Percentiles rank a stretch among this genome's conserved stretches.
These are phyloP conservation scores for Pluvianellus socialis DNA, from an alignment of 2,113 vertebrate species.

Conservation along the genomic window DNA sequence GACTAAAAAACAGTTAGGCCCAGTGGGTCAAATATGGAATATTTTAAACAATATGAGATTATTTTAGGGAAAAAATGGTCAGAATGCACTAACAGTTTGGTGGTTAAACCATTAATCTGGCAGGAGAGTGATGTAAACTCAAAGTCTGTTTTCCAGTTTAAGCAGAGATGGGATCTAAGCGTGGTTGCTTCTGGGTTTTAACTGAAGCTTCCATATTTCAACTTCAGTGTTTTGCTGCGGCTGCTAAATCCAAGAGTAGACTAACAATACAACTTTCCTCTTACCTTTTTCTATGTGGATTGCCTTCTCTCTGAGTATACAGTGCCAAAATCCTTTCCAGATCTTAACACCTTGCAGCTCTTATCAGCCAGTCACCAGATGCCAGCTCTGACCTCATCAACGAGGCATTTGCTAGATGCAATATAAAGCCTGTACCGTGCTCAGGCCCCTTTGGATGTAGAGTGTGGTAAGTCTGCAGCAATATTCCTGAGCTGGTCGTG, in stretches of 20 bases:
- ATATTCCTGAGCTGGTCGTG: not conserved
- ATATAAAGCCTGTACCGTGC: not conserved
- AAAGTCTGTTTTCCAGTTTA: not conserved
- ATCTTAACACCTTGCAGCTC: not conserved
- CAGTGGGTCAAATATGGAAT: not conserved
- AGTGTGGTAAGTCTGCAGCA: accelerated
- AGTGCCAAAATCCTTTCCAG: not conserved
- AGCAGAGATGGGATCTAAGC: not conserved
- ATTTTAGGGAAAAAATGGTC: not conserved
- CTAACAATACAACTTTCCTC: not conserved
- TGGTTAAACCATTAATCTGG: not conserved
- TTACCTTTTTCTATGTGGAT: not conserved
- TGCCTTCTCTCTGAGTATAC: not conserved
- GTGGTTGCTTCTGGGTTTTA: not conserved
- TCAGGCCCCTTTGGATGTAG: not conserved
- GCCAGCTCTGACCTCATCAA: not conserved
- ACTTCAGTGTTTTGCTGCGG: not conserved
- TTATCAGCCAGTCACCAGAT: not conserved
- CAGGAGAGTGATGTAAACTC: not conserved
- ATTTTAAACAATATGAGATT: not conserved
- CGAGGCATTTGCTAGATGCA: not conserved
- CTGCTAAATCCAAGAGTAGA: not conserved
- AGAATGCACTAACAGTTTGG: not conserved
- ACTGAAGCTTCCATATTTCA: not conserved
- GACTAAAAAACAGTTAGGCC: not conserved